Conservation (phyloP, 2,113 vertebrate species). For the Carettochelys insculpta region DNA sequence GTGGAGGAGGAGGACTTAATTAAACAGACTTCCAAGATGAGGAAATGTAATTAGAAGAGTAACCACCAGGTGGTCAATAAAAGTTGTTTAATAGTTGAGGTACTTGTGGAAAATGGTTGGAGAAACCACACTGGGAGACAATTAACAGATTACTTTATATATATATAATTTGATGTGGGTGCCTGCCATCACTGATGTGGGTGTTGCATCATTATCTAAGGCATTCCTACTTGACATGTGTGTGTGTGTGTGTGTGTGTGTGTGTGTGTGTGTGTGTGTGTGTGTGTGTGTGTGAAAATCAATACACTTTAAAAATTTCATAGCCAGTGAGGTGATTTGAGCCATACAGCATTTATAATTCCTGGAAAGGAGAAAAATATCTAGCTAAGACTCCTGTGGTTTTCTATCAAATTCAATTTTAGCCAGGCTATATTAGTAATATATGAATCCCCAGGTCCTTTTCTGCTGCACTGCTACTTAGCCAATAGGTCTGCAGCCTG, state of each 20-base stretch:
- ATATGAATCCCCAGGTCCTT: no score
- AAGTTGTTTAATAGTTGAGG: not conserved
- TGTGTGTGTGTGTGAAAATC: no score
- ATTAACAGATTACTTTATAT: not conserved
- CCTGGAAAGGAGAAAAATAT: not conserved
- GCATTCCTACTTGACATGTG: not conserved
- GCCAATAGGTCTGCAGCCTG: no score
- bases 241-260: no score
- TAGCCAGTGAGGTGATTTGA: not conserved
- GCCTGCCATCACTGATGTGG: not conserved
- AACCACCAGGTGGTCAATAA: not conserved
- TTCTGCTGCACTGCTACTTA: no score
- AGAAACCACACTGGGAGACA: not conserved
- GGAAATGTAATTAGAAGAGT: not conserved
- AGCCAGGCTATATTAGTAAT: not conserved
- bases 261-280: no score
- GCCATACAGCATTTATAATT: not conserved
- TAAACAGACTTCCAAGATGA: not conserved
- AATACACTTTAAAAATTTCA: not conserved
- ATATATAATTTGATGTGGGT: not conserved
- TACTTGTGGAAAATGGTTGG: not conserved
- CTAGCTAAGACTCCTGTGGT: not conserved
- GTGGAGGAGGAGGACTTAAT: not conserved
- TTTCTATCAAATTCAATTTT: not conserved
- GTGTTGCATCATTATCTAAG: not conserved